A percentile compares a stretch with the other conserved stretches of the same genome.
These are phyloP conservation scores for Sebastes umbrosus DNA, from an alignment of 2,797 vertebrate species.

Conservation along the genomic window DNA sequence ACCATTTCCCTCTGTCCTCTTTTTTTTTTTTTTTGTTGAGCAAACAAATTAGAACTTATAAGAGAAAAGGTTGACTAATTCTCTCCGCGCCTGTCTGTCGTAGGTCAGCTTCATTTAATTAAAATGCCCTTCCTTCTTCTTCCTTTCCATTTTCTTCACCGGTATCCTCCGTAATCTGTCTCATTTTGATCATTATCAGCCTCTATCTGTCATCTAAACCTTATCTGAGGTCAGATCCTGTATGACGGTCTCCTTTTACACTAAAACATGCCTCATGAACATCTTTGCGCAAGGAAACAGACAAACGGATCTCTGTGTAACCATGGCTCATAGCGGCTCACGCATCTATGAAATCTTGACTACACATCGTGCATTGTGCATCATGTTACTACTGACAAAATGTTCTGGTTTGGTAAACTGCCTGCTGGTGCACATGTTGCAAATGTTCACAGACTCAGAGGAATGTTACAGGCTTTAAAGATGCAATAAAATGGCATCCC, in stretches of 20 bases:
- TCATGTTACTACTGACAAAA: background rate
- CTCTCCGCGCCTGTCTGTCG: background rate
- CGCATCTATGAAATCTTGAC: background rate
- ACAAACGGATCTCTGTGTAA: background rate
- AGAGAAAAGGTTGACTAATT: slow-evolving; percentile 13
- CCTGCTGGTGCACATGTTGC: background rate
- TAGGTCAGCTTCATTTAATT: slow-evolving; percentile 18
- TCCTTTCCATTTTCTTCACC: background rate
- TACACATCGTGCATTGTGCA: background rate
- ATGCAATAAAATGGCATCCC: background rate
- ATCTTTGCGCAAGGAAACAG: background rate
- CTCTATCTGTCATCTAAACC: slow-evolving; percentile 3
- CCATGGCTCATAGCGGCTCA: background rate
- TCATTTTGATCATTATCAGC: slow-evolving; percentile 32
- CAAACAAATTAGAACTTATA: slow-evolving; percentile 47
- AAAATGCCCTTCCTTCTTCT: slow-evolving; percentile 6
- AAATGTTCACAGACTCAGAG: background rate
- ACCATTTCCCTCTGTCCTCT: slow-evolving; percentile 30
- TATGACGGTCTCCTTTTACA: background rate
- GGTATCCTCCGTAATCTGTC: background rate
- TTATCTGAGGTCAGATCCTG: slow-evolving; percentile 13
- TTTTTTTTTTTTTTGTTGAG: background rate
- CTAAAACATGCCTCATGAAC: background rate
- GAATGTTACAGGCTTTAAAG: background rate
- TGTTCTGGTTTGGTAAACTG: background rate